These are phyloP conservation scores for Junonia oenone DNA, from an alignment of 2,888 invertebrate species.

Conservation along the genomic window DNA sequence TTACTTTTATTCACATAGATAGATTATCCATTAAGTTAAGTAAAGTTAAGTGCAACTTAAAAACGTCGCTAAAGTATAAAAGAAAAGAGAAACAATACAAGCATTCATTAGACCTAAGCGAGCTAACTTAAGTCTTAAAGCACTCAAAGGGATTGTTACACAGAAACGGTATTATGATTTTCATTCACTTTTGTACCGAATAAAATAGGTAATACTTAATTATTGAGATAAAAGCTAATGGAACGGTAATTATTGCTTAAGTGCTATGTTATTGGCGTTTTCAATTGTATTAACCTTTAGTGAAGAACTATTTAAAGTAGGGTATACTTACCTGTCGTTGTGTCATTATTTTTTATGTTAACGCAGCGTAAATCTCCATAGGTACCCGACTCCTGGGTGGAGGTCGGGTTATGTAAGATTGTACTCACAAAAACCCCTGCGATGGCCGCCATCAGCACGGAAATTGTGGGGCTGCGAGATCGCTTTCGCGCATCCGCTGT, in stretches of 20 bases:
- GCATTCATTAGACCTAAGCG: not conserved
- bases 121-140: conserved; percentile 2
- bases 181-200: not conserved
- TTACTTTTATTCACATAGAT: too few species aligned
- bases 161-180: not conserved
- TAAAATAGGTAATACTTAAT: not conserved
- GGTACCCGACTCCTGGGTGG: too few species aligned
- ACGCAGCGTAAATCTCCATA: too few species aligned
- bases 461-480: too few species aligned
- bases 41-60: not conserved
- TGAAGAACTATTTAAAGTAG: not conserved
- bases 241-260: not conserved
- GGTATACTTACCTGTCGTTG: too few species aligned
- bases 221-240: not conserved
- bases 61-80: not conserved
- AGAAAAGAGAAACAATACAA: not conserved
- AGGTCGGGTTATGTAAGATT: too few species aligned
- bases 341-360: too few species aligned
- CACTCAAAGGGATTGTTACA: conserved; percentile 7
- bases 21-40: not conserved
- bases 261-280: not conserved
- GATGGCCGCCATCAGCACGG: too few species aligned
- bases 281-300: not conserved
- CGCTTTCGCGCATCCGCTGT: too few species aligned
- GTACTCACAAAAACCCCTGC: too few species aligned